Evolutionary conservation across 1,140 invertebrate species (phyloP).

Genomic region (Ridgeia piscesae): DNA sequence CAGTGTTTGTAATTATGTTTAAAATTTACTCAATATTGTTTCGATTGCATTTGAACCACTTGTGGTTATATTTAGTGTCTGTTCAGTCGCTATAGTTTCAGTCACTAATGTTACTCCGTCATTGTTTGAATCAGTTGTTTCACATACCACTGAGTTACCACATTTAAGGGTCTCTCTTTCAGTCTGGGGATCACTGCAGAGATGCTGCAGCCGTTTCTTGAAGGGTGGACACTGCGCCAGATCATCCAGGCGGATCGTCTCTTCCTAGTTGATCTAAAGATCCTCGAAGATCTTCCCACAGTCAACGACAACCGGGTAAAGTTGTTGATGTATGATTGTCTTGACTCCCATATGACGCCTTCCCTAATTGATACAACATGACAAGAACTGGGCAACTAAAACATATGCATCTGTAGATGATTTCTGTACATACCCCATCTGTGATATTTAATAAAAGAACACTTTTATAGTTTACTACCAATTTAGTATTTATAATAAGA

Average conservation of each 20-base stretch:
- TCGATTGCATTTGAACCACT: neutral
- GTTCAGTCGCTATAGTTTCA: neutral
- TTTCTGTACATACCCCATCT: too few relatives aligned
- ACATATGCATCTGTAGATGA: too few relatives aligned
- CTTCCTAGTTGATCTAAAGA: constrained; percentile 59
- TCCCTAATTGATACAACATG: too few relatives aligned
- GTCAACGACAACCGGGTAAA: constrained; percentile 43
- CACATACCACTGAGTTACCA: neutral
- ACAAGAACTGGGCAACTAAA: too few relatives aligned
- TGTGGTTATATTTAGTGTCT: neutral
- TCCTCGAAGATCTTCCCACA: constrained; percentile 52
- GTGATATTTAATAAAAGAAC: too few relatives aligned
- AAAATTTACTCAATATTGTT: too few relatives aligned
- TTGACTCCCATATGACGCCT: too few relatives aligned
- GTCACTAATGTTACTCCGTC: too few relatives aligned
- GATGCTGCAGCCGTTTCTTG: constrained; percentile 57
- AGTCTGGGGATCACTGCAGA: constrained; percentile 58
- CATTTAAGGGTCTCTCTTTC: constrained; percentile 19
- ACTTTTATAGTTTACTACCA: too few relatives aligned
- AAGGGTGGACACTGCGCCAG: constrained; percentile 54
- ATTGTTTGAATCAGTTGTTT: neutral
- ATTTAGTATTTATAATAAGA: too few relatives aligned
- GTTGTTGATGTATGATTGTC: neutral
- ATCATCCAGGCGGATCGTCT: constrained; percentile 58
- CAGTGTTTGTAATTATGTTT: too few relatives aligned